Evolutionary conservation across 2,888 invertebrate genomes (phyloP).

Genomic region (Pammene aurita): DNA sequence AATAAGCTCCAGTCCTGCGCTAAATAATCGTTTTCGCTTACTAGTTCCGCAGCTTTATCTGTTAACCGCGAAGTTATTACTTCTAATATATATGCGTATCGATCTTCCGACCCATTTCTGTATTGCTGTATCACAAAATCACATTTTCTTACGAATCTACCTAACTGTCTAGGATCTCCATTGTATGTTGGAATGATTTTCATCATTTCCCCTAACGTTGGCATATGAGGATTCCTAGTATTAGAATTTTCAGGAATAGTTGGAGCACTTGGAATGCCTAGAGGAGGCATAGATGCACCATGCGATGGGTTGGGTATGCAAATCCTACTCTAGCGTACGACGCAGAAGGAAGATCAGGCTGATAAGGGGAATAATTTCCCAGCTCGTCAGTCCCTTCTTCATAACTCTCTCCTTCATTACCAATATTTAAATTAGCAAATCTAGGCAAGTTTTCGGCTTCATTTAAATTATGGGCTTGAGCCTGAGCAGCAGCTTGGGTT

Average conservation of each 20-base stretch:
- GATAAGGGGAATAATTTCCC: constrained; percentile 1
- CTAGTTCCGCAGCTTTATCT: constrained; percentile 5
- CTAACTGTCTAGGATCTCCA: constrained; percentile 2
- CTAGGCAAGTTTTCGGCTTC: neutral
- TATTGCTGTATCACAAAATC: neutral
- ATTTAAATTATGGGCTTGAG: neutral
- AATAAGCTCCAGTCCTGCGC: neutral
- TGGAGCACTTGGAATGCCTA: neutral
- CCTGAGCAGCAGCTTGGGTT: neutral
- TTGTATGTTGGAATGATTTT: constrained; percentile 12
- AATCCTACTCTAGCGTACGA: neutral
- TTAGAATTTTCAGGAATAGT: neutral
- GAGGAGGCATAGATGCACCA: neutral
- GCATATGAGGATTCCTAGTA: neutral
- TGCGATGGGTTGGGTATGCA: neutral
- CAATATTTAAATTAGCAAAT: neutral
- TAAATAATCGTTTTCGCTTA: neutral
- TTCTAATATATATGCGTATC: neutral
- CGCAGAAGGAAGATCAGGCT: neutral
- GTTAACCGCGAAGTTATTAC: constrained; percentile 1
- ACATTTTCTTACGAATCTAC: constrained; percentile 4
- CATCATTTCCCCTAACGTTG: constrained; percentile 7
- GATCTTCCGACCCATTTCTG: constrained; percentile 3
- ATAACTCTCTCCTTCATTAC: neutral
- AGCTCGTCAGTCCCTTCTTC: neutral